Evolutionary conservation across 1,140 invertebrate species (phyloP), one percentile per base, ranked within the genome.

Genomic region (Cydia strobilella): DNA sequence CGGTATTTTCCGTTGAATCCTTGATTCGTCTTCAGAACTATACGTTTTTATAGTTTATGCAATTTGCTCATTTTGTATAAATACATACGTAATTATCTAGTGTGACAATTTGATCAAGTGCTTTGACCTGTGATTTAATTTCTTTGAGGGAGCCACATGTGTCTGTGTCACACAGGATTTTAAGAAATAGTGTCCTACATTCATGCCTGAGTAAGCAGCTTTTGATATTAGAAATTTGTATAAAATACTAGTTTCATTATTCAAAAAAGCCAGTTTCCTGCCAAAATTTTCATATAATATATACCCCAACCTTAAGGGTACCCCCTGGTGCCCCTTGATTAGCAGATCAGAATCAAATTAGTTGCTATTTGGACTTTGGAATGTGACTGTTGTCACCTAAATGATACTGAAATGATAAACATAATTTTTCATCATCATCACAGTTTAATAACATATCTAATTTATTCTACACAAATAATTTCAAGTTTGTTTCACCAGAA

Each of bases 1-100:
- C 75, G 77, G 74, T 75, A 20, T 75, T 77, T 82, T 80, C 69
- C 69, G 75, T 69, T 78, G 74, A 51, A 51, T 72, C 5, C 31
- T 63, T 12, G 13, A 54, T 42, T 35, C 48, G 59, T 20, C 27
- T 62, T 62, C 39, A 25, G 9, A 25, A 35, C 18, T 48, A 23
- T 27, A 20, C 7, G 48, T 27, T 7, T 20, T 27, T n/a, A 15
- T 20, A 35, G 48, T 73, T 51, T 9, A 18, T 39, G 31, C 31
- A 35, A 69, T 39, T 73, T 10, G 18, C 39, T 20, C 65, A 42
- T 15, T 69, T 69, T 39, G 25, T 48, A n/a, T 42, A 31, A n/a
- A 42, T 73, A 73, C 48, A 27, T 73, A 54, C 72, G 72, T 27
- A 48, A 42, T 73, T 69, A 69, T 69, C 65, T 35, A 69, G 15